Conservation (phyloP, 2,888 invertebrate species). For the Xanthia togata region DNA sequence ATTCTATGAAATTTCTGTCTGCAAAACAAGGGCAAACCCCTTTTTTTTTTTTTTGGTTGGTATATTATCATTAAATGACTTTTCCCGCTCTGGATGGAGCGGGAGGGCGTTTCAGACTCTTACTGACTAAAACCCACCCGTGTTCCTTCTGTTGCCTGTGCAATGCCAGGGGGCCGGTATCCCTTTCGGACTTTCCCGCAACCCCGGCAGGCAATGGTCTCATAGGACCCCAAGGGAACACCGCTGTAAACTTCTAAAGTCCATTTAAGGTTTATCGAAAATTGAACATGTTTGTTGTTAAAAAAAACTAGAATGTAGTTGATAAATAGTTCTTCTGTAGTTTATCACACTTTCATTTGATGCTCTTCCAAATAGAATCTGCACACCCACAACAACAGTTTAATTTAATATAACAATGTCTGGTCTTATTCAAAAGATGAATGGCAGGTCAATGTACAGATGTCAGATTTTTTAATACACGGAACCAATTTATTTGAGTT, state of each 20-base stretch:
- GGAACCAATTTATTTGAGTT: slow-evolving; percentile 51
- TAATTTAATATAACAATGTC: slow-evolving; percentile 22
- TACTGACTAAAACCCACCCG: too few species aligned
- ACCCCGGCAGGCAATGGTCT: too few species aligned
- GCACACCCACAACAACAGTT: background rate
- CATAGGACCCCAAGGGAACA: too few species aligned
- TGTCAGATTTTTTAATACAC: slow-evolving; percentile 41
- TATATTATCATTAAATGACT: too few species aligned
- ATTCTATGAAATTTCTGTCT: too few species aligned
- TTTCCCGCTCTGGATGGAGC: too few species aligned
- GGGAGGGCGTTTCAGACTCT: too few species aligned
- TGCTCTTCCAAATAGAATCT: slow-evolving; percentile 6
- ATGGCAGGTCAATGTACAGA: slow-evolving; percentile 43
- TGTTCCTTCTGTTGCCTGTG: too few species aligned
- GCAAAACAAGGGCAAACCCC: too few species aligned
- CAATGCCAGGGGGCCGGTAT: too few species aligned
- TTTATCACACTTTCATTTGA: background rate
- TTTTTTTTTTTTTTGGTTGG: too few species aligned
- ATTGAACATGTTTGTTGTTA: background rate
- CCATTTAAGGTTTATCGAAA: slow-evolving; percentile 12
- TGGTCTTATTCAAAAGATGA: slow-evolving; percentile 27
- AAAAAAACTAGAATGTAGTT: slow-evolving; percentile 6
- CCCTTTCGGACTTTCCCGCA: too few species aligned
- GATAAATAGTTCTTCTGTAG: background rate
- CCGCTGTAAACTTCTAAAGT: slow-evolving; percentile 15